A percentile compares a stretch with the other conserved stretches of the same genome.
These are phyloP conservation scores for Pluvianellus socialis DNA, from an alignment of 2,113 vertebrate species.

Conservation along the genomic window DNA sequence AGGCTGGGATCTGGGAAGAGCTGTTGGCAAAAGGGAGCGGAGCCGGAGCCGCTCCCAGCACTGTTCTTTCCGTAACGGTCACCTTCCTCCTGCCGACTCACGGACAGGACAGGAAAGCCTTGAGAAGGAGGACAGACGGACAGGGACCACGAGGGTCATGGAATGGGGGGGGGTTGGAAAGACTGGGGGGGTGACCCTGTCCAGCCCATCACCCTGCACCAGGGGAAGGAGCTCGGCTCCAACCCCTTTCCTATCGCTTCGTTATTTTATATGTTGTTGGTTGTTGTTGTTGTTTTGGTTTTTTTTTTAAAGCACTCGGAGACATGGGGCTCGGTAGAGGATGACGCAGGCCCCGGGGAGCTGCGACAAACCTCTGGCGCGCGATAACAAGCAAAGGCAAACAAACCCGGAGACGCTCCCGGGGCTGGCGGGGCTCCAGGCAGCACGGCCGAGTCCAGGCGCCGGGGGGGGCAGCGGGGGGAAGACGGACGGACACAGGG, in stretches of 20 bases:
- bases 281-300: too few relatives aligned
- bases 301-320: neutral
- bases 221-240: neutral
- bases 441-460: neutral
- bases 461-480: neutral
- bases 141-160: neutral
- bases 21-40: constrained; percentile 44
- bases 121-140: constrained; percentile 13
- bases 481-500: neutral
- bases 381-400: constrained; percentile 50
- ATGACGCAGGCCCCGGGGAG: constrained; percentile 54
- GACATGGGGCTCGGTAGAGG: neutral
- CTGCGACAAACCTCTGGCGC: constrained; percentile 36
- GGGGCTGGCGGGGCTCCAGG: constrained; percentile 32
- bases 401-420: constrained; percentile 53
- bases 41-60: constrained; percentile 6
- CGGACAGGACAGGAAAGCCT: constrained; percentile 58
- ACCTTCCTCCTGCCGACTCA: neutral
- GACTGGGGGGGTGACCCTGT: neutral
- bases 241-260: neutral
- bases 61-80: neutral
- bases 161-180: neutral
- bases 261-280: neutral
- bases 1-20: constrained; percentile 31
- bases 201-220: neutral